Percentiles rank a stretch among this genome's conserved stretches.
Evolutionary conservation across 2,888 invertebrate species (phyloP).

Genomic region (Anorthoa munda): DNA sequence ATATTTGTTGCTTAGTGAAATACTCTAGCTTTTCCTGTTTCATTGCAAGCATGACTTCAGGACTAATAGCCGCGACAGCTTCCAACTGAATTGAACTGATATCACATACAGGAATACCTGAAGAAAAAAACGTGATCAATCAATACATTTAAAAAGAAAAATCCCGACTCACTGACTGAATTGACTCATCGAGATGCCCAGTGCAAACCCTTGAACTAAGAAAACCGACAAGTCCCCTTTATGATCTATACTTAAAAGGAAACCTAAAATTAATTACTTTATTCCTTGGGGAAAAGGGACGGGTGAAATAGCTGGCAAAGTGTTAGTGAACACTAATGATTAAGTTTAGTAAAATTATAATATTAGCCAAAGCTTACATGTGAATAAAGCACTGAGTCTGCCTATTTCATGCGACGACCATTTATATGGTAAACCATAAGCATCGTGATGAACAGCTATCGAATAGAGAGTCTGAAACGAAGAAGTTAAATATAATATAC

Average conservation of each 20-base stretch:
- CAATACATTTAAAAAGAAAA: neutral
- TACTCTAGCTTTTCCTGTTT: slow-evolving; percentile 80
- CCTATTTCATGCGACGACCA: slow-evolving; percentile 86
- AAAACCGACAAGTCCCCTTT: neutral
- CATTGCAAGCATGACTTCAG: slow-evolving; percentile 79
- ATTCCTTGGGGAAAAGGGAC: no score
- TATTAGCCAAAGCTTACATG: slow-evolving; percentile 72
- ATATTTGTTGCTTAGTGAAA: slow-evolving; percentile 85
- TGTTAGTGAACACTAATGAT: slow-evolving; percentile 6
- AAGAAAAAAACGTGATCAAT: slow-evolving; percentile 6
- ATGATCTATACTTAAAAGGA: neutral
- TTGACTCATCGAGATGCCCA: neutral
- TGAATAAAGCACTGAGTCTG: slow-evolving; percentile 78
- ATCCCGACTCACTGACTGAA: neutral
- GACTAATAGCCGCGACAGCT: slow-evolving; percentile 81
- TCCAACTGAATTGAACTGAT: slow-evolving; percentile 84
- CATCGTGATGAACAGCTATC: slow-evolving; percentile 80
- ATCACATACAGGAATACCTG: slow-evolving; percentile 81
- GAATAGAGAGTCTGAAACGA: slow-evolving; percentile 82
- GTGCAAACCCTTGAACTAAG: neutral
- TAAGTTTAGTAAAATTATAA: slow-evolving; percentile 4
- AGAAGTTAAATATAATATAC: neutral
- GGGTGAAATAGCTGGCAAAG: neutral
- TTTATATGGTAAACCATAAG: slow-evolving; percentile 83
- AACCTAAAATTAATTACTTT: no score